phyloP scores from a whole-genome alignment of 2,888 invertebrate genomes.

The Seira musarum region DNA sequence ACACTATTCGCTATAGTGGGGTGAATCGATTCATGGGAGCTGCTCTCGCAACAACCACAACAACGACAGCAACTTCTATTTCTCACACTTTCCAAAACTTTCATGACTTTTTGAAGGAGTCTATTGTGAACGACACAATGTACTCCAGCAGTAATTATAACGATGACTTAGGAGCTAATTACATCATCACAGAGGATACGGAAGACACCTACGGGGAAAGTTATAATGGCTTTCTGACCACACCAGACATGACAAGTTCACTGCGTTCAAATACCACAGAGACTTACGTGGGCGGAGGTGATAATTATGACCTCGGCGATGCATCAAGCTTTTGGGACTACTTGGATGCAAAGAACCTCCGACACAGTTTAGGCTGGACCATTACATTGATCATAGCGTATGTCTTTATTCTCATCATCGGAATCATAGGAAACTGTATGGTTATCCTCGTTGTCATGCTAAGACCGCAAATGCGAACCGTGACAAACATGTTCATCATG shows the following conservation, averaged over 20 bases:
- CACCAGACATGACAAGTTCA: neutral
- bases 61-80: neutral
- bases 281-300: neutral
- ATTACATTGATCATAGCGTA: slow-evolving; percentile 71
- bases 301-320: neutral
- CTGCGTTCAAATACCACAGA: neutral
- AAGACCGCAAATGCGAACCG: slow-evolving; percentile 71
- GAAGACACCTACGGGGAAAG: neutral
- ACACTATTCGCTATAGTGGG: neutral
- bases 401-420: slow-evolving; percentile 71
- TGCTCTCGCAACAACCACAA: neutral
- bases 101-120: neutral
- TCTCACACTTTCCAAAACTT: neutral
- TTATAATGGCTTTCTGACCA: neutral
- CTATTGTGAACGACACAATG: too few species aligned
- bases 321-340: neutral
- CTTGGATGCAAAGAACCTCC: slow-evolving; percentile 42
- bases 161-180: neutral
- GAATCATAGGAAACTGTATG: slow-evolving; percentile 70
- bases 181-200: too few species aligned
- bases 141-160: too few species aligned
- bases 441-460: slow-evolving; percentile 69
- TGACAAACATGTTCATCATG: slow-evolving; percentile 74
- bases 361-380: slow-evolving; percentile 70
- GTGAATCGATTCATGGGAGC: neutral